A percentile compares a stretch with the other conserved stretches of the same genome.
Evolutionary conservation across 1,140 invertebrate species (phyloP).

Genomic region (Trichoplusia ni): DNA sequence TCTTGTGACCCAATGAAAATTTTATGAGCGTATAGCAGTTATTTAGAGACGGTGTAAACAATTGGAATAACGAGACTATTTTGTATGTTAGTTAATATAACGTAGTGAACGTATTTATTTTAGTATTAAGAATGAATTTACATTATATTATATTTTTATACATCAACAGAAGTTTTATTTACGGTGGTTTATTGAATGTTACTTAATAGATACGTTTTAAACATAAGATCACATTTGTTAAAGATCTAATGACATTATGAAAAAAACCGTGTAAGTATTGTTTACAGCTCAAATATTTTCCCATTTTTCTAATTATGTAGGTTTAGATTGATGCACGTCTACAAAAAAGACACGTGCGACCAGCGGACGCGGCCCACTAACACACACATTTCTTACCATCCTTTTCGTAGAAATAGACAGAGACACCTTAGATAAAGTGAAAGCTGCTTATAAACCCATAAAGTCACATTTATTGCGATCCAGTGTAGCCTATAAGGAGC

Average conservation of each 20-base stretch:
- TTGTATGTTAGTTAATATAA: not conserved
- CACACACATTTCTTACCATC: slow-evolving; percentile 76
- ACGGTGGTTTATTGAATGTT: too few relatives aligned
- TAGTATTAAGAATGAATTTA: not conserved
- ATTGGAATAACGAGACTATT: not conserved
- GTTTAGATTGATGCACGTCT: slow-evolving; percentile 64
- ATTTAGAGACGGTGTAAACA: not conserved
- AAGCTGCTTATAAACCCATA: slow-evolving; percentile 76
- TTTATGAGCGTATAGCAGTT: too few relatives aligned
- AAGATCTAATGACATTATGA: not conserved
- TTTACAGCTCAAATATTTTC: slow-evolving; percentile 38
- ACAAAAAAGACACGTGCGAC: slow-evolving; percentile 68
- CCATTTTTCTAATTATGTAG: slow-evolving; percentile 75
- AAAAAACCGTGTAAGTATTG: not conserved
- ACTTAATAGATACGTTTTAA: too few relatives aligned
- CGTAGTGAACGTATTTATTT: slow-evolving; percentile 25
- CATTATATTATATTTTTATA: not conserved
- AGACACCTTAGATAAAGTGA: slow-evolving; percentile 76
- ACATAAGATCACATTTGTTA: too few relatives aligned
- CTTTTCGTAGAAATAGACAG: slow-evolving; percentile 78
- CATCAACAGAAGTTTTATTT: not conserved
- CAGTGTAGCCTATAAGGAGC: slow-evolving; percentile 53
- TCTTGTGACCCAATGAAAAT: too few relatives aligned
- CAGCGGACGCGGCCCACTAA: slow-evolving; percentile 77
- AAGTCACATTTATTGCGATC: slow-evolving; percentile 72